Evolutionary conservation across 1,140 invertebrate genomes (phyloP), one percentile per base, ranked within the genome.

Genomic region (Drosophila leontia): DNA sequence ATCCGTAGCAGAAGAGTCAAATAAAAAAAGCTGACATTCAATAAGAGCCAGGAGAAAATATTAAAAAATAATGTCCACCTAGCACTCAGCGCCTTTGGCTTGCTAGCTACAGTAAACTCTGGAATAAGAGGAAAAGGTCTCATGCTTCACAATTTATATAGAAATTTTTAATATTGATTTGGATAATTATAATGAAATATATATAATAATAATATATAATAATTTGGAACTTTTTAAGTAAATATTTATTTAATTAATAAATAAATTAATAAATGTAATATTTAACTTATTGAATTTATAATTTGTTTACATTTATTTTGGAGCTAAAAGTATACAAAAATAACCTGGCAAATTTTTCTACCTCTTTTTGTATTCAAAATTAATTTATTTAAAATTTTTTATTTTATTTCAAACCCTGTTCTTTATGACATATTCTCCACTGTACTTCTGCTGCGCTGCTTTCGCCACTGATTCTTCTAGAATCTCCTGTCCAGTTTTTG

Each of bases 1-100:
- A 51, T 59, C 42, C 32, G 8, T 15, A 1, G 62, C 32, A 56
- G 37, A 37, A 60, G 70, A 58, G 19, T n/a, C 56, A 76, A 76
- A 76, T 65, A 61, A 80, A 69, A 23, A 23, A 75, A 75, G 70
- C 70, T 75, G 78, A 50, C 78, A 75, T 81, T 76, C 78, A 65
- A 82, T 81, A 68, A 59, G 48, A 77, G 48, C 41, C 41, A 29
- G 34, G 55, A 44, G 23, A 51, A 56, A 58, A 76, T 42, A 32
- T 17, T 13, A 47, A 64, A 37, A 35, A 53, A 56, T 63, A 48
- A 45, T 56, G 76, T 50, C 32, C 63, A 71, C 68, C 68, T 70
- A 34, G 64, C 50, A 72, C 35, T 70, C 65, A 70, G 51, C 37
- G 51, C 39, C 62, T 34, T 19, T 3, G 13, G 37, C 4, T 44